These are phyloP conservation scores for Drosophila leontia DNA, from an alignment of 1,140 invertebrate species.

Conservation along the genomic window DNA sequence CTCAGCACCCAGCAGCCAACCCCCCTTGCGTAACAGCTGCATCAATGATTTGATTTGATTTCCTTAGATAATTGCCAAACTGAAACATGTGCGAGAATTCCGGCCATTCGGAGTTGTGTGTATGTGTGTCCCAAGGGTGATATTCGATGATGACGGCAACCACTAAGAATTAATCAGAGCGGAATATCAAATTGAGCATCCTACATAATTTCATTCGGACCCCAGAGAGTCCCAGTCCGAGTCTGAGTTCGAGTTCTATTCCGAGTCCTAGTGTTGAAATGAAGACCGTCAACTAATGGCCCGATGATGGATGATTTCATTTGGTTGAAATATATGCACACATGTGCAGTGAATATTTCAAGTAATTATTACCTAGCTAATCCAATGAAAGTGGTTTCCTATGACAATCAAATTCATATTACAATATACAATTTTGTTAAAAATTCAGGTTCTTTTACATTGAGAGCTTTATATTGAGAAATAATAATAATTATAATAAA, in stretches of 20 bases:
- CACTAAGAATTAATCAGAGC: slow-evolving; percentile 52
- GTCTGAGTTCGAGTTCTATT: no score
- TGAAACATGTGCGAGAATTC: slow-evolving; percentile 69
- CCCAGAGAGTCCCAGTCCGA: slow-evolving; percentile 22
- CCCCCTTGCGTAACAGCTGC: slow-evolving; percentile 47
- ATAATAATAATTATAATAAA: not conserved
- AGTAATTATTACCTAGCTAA: slow-evolving; percentile 3
- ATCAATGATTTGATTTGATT: slow-evolving; percentile 73
- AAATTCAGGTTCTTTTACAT: not conserved
- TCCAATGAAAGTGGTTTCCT: not conserved
- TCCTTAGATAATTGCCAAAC: slow-evolving; percentile 61
- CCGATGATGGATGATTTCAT: slow-evolving; percentile 36
- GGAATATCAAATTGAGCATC: slow-evolving; percentile 54
- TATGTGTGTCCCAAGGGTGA: slow-evolving; percentile 35
- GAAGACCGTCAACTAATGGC: slow-evolving; percentile 31
- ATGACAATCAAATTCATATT: not conserved
- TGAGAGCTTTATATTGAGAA: not conserved
- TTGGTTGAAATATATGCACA: slow-evolving; percentile 4
- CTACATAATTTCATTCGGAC: slow-evolving; percentile 50
- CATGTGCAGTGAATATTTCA: slow-evolving; percentile 7
- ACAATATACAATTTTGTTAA: not conserved
- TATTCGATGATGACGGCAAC: slow-evolving; percentile 49
- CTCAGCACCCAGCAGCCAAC: not conserved
- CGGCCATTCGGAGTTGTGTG: slow-evolving; percentile 5
- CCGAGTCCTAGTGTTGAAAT: slow-evolving; percentile 37